Evolutionary conservation across 2,113 vertebrate species (phyloP), one percentile per base, ranked within the genome.

Genomic region (Engystomops pustulosus): DNA sequence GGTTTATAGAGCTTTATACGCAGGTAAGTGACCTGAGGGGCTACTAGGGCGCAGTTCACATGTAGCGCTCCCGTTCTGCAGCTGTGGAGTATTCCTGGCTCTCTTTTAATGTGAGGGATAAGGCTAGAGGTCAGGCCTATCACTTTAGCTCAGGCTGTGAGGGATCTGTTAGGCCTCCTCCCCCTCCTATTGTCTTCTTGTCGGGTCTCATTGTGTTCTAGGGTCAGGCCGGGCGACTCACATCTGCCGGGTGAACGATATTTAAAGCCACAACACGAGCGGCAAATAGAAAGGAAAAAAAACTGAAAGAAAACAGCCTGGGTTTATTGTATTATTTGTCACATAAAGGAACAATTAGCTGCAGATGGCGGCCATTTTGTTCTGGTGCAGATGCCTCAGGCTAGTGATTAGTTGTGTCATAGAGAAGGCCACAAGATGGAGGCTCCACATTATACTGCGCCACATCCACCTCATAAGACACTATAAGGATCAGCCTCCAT

Each of bases 1-100:
- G 88, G 1, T 95, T 94, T 87, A 92, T 94, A 1, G 93, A 95
- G 68, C 81, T 79, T 65, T 87, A 89, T 83, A 93, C 90, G 0
- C 23, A 80, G 92, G 94, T 95, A 91, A 0, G 82, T 0, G 5
- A 44, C 45, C 41, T 5, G 20, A 8, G 3, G n/a, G n/a, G n/a
- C n/a, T n/a, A n/a, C n/a, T n/a, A n/a, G n/a, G n/a, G n/a, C n/a
- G 7, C 18, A 12, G 45, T 4, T 20, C 47, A n/a, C 15, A 3
- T 7, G 11, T 17, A 49, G 14, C 47, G 47, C 47, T 17, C 2
- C 47, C 4, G 10, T 12, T 45, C 44, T 45, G 44, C 38, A 41
- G 38, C 38, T 8, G 8, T 41, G 38, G 44, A 41, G 38, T 41
- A 8, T 41, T 41, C 38, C 4, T 41, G 4, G 38, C 38, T 41